These are phyloP conservation scores for Drosophila lowei DNA, from an alignment of 1,140 invertebrate species.

Conservation along the genomic window DNA sequence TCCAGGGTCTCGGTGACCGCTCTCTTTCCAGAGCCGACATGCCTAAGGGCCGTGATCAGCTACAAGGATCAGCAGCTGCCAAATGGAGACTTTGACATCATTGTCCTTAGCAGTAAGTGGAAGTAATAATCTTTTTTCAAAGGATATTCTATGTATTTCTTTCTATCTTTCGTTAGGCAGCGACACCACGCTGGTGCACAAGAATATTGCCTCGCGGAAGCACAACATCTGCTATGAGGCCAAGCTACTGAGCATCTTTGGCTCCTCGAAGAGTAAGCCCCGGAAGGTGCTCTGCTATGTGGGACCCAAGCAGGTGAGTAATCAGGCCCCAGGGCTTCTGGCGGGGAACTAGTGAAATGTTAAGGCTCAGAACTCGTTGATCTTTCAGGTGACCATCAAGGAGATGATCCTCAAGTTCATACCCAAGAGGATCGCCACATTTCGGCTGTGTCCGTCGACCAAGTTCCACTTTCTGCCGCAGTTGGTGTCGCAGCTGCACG, in stretches of 20 bases:
- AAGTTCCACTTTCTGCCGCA: constrained; percentile 89
- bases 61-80: constrained; percentile 91
- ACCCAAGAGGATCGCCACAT: constrained; percentile 95
- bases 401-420: constrained; percentile 96
- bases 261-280: constrained; percentile 86
- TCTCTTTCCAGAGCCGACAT: constrained; percentile 86
- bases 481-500: constrained; percentile 83
- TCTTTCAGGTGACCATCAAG: constrained; percentile 92
- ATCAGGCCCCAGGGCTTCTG: neutral
- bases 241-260: constrained; percentile 89
- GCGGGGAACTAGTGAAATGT: constrained; percentile 42
- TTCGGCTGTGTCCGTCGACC: constrained; percentile 95
- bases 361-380: constrained; percentile 78
- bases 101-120: constrained; percentile 92
- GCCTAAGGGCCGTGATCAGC: constrained; percentile 92
- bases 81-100: constrained; percentile 96
- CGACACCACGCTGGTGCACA: constrained; percentile 92
- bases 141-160: neutral
- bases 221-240: constrained; percentile 94
- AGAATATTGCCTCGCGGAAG: constrained; percentile 92
- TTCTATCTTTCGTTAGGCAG: constrained; percentile 83
- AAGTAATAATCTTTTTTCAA: neutral
- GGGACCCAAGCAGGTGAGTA: constrained; percentile 89
- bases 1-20: constrained; percentile 84
- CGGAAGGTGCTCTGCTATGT: constrained; percentile 95